Percentiles rank a stretch among this genome's conserved stretches.
phyloP scores from a whole-genome alignment of 2,113 vertebrate species.

The Nannospalax galili region DNA sequence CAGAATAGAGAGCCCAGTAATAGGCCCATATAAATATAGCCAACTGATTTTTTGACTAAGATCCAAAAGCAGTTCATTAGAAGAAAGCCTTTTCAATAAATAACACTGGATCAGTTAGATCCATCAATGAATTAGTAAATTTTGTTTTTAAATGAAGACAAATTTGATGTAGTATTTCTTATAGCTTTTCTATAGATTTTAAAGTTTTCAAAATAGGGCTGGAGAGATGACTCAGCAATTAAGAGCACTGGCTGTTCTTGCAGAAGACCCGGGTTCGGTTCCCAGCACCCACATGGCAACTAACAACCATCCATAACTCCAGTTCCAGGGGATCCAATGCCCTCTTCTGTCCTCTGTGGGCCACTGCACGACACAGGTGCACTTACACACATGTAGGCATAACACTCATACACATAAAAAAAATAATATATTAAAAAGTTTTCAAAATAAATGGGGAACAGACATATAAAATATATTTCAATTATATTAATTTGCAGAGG shows the following conservation, averaged over 20 bases:
- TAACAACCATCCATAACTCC: too few species aligned
- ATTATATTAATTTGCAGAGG: slow-evolving; percentile 48
- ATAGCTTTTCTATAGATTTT: slow-evolving; percentile 11
- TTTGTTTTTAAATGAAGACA: slow-evolving; percentile 29
- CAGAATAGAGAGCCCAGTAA: slow-evolving; percentile 53
- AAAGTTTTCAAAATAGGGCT: slow-evolving; percentile 65
- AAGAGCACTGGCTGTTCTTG: too few species aligned
- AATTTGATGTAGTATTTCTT: slow-evolving; percentile 4
- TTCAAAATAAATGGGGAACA: slow-evolving; percentile 46
- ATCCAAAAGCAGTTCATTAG: slow-evolving; percentile 51
- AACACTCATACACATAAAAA: too few species aligned
- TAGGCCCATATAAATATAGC: slow-evolving; percentile 20
- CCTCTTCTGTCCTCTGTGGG: too few species aligned
- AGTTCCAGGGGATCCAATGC: too few species aligned
- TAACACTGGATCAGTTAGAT: neutral
- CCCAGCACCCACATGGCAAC: too few species aligned
- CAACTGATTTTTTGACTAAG: slow-evolving; percentile 58
- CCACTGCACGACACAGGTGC: too few species aligned
- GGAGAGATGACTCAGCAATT: too few species aligned
- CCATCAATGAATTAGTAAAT: slow-evolving; percentile 45
- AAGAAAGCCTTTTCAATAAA: slow-evolving; percentile 54
- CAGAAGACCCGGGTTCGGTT: too few species aligned
- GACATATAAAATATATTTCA: slow-evolving; percentile 41
- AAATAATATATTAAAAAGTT: too few species aligned
- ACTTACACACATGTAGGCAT: too few species aligned